Evolutionary conservation across 2,888 invertebrate species (phyloP).

Genomic region (Acronicta leporina): DNA sequence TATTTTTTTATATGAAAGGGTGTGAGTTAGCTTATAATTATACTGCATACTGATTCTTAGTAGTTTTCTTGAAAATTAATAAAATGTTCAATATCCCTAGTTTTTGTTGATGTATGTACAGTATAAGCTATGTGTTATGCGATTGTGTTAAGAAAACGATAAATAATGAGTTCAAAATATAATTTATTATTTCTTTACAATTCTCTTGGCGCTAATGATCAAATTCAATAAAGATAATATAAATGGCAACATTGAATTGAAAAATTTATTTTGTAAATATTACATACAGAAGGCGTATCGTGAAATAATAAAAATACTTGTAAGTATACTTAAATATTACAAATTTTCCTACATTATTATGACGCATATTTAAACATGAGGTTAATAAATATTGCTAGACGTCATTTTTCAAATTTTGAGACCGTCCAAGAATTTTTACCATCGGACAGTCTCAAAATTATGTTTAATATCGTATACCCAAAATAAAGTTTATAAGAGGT

Average conservation of each 20-base stretch:
- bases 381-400: conserved; percentile 63
- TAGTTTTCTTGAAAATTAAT: too few species aligned
- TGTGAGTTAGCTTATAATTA: too few species aligned
- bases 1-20: too few species aligned
- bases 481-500: conserved; percentile 13
- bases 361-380: conserved; percentile 47
- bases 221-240: conserved; percentile 35
- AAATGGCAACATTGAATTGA: conserved; percentile 44
- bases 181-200: conserved; percentile 53
- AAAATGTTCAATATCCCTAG: too few species aligned
- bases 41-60: too few species aligned
- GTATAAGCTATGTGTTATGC: background rate
- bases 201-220: conserved; percentile 23
- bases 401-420: conserved; percentile 76
- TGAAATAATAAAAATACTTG: conserved; percentile 51
- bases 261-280: conserved; percentile 68
- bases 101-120: too few species aligned
- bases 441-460: conserved; percentile 85
- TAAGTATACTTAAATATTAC: conserved; percentile 46
- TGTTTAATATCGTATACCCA: conserved; percentile 17
- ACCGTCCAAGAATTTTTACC: conserved; percentile 81
- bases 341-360: conserved; percentile 42
- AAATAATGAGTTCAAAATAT: conserved; percentile 27
- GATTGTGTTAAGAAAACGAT: conserved; percentile 9
- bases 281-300: conserved; percentile 67